A percentile compares a stretch with the other conserved stretches of the same genome.
These are phyloP conservation scores for Acipenser ruthenus DNA, from an alignment of 2,797 vertebrate genomes.

Conservation along the genomic window DNA sequence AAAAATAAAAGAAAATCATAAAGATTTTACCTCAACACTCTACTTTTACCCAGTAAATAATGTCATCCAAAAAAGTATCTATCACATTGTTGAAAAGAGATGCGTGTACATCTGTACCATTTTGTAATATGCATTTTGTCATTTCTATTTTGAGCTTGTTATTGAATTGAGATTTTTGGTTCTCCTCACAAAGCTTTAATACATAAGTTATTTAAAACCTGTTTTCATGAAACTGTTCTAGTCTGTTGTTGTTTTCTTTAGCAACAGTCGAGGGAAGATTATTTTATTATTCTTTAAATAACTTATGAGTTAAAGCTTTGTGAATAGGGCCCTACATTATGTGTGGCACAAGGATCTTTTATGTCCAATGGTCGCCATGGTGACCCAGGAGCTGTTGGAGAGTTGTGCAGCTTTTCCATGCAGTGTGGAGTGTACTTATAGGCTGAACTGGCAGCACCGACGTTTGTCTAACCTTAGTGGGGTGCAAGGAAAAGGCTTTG, in stretches of 20 bases:
- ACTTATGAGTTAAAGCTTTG: too few species aligned
- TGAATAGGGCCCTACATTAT: slow-evolving; percentile 15
- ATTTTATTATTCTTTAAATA: too few species aligned
- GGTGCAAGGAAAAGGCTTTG: slow-evolving; percentile 66
- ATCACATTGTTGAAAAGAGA: background rate
- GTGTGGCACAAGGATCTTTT: slow-evolving; percentile 59
- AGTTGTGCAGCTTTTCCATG: slow-evolving; percentile 48
- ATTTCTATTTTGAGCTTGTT: slow-evolving; percentile 42
- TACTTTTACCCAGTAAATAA: slow-evolving; percentile 69
- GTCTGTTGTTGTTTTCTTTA: too few species aligned
- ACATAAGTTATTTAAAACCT: too few species aligned
- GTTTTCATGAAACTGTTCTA: too few species aligned
- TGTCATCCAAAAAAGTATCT: slow-evolving; percentile 34
- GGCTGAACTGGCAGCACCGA: slow-evolving; percentile 41
- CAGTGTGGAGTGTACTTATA: slow-evolving; percentile 44
- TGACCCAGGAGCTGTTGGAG: slow-evolving; percentile 58
- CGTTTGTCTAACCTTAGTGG: slow-evolving; percentile 38
- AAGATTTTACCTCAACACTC: slow-evolving; percentile 86
- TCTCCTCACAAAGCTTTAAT: too few species aligned
- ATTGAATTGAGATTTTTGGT: slow-evolving; percentile 50
- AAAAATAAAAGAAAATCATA: slow-evolving; percentile 66
- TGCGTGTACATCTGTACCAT: slow-evolving; percentile 43
- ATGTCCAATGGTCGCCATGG: slow-evolving; percentile 67
- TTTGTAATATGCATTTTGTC: slow-evolving; percentile 63
- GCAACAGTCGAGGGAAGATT: too few species aligned